Base-by-base conservation (phyloP, 2,888 invertebrate species). In the Amblyjoppa proteus region DNA sequence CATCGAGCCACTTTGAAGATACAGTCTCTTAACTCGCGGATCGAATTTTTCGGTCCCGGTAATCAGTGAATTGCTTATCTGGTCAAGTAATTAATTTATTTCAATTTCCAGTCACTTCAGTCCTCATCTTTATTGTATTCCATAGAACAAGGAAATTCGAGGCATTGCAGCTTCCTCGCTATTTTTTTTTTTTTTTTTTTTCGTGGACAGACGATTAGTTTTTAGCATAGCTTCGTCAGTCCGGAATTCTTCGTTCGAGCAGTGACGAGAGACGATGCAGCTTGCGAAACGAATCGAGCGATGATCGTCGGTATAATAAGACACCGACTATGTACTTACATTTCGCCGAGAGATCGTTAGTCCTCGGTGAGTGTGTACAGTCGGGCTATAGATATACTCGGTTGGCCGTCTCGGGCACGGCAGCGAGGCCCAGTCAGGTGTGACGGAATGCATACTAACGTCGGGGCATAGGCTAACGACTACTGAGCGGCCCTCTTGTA, bases 391-490 rank as follows among this genome's bases (percentile, higher is more conserved):
- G 53, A 41, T 75, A 64, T 68, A 61, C 20, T 75, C 74, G 71
- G 25, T 34, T 51, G 25, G 66, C 11, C 73, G 51, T 75, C 86
- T 87, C 86, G 80, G 87, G 85, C 71, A 82, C 87, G 83, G 87
- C 88, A 84, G 89, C 89, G 74, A 61, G 58, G 89, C 45, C 86
- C 92, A 92, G 90, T 92, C 91, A 91, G 92, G 92, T 93, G 92
- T 93, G 93, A 93, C 93, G 92, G 91, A 91, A 92, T 91, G 92
- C 91, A 92, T 91, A 89, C 90, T 91, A 91, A 92, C 91, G 90
- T 80, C 84, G 90, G 89, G 90, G 92, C 92, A 93, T 91, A 93
- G 93, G 93, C 91, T 93, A 93, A 93, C 93, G 92, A 93, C 93
- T 93, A 93, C 92, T 90, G 85, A 82, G 82, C 66, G 68, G 92